Base-by-base conservation (phyloP, 1,140 invertebrate species). In the Aphelinus certus region DNA sequence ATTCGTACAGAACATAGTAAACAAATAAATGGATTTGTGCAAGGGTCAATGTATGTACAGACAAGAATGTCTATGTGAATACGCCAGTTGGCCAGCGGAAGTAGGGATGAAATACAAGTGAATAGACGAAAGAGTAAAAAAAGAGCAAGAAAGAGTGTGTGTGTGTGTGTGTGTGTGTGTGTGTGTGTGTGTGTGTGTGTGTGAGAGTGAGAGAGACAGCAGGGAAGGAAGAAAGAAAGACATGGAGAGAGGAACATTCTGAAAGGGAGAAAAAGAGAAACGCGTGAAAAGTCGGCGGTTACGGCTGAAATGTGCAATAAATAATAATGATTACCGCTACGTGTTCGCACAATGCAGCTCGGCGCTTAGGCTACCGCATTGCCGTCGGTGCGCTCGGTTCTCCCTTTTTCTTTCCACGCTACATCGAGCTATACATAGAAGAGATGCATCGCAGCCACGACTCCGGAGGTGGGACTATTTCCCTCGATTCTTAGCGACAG, bases 281-380 rank as follows among this genome's bases (percentile, higher is more conserved):
- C 62, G 53, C 46, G 71, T 78, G 80, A 81, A 83, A 82, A 83
- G 77, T 81, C 78, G 58, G 74, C 78, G 77, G 77, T 81, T 80
- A 78, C 73, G 61, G 75, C 73, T 78, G 77, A 83, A 83, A 82
- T 78, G 81, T 70, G 76, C 81, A 84, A 85, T 86, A 87, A 86
- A 86, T 84, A 86, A 87, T 84, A 83, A 83, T 86, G 83, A 87
- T 87, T 84, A 81, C 79, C 76, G 74, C 81, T 87, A 87, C 86
- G 86, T 87, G 86, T 85, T 83, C 83, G 78, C 81, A 87, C 86
- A 87, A 87, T 85, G 78, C 80, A 71, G 71, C 61, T 55, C 69
- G 78, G 66, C 77, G 82, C 85, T 87, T 87, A 87, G 79, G 76
- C 77, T 64, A 76, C 71, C 72, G 73, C 68, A 77, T 72, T 60